Base-by-base conservation (phyloP, 2,888 invertebrate genomes). In the Coecobrya sp. region DNA sequence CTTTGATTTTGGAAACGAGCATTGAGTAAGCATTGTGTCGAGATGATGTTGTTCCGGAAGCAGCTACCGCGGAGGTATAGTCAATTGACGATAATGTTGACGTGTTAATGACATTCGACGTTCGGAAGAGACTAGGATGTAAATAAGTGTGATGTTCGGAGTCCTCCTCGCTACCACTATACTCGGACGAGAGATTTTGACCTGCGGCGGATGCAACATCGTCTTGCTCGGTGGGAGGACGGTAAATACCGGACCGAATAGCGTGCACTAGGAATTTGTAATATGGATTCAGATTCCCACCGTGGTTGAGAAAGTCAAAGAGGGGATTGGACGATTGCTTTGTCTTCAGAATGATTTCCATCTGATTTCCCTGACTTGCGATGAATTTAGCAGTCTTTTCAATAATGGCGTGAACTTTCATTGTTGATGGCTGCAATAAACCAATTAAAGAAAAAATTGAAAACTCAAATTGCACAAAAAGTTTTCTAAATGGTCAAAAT, bases 311-410 rank as follows among this genome's bases (percentile, higher is more conserved):
- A 96, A 99, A 99, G 94, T 97, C 97, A 96, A 99, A 99, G 96
- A 99, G 98, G 0, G 97, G 97, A 96, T 99, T 99, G 95, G 98
- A 97, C 0, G 98, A 97, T 96, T 99, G 99, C 96, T 99, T 99
- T 3, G 99, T 98, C 96, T 99, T 99, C 94, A 99, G 97, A 13
- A 99, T 97, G 94, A 99, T 99, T 96, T 99, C 99, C 99, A 99
- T 99, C 96, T 99, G 99, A 8, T 97, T 97, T 0, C 99, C 99
- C 81, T 97, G 97, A 95, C 97, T 97, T 1, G 95, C 95, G 95
- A 98, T 98, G 96, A 98, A 98, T 95, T 97, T 96, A 0, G 98
- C 98, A 0, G 98, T 99, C 96, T 99, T 99, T 95, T 99, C 99
- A 95, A 99, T 99, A 93, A 99, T 98, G 16, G 98, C 98, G 95